A percentile compares a stretch with the other conserved stretches of the same genome.
Evolutionary conservation across 2,888 invertebrate genomes (phyloP).

Genomic region (Caenorhabditis sp.): DNA sequence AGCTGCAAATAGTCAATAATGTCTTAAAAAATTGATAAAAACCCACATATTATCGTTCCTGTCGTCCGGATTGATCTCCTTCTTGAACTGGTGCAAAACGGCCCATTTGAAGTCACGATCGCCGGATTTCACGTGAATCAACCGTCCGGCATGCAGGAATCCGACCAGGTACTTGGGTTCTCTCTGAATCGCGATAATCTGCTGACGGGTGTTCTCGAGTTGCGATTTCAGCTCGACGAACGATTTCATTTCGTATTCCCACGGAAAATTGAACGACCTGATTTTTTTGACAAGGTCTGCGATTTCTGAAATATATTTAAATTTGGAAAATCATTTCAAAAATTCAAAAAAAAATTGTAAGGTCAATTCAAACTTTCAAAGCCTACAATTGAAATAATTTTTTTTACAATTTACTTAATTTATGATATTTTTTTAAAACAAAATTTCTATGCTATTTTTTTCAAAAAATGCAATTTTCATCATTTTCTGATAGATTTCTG

Average conservation of each 20-base stretch:
- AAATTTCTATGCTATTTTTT: conserved; percentile 1
- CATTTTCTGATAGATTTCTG: too few relatives aligned
- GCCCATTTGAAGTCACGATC: conserved; percentile 95
- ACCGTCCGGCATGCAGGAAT: conserved; percentile 94
- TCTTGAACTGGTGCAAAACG: conserved; percentile 87
- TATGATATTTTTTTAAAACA: background rate
- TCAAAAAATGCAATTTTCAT: background rate
- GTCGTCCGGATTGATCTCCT: conserved; percentile 84
- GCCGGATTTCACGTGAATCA: conserved; percentile 84
- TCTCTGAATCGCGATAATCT: conserved; percentile 90
- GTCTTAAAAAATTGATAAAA: conserved; percentile 76
- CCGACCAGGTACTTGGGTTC: conserved; percentile 93
- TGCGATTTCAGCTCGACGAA: conserved; percentile 48
- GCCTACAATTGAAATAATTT: too few relatives aligned
- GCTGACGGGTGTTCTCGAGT: conserved; percentile 81
- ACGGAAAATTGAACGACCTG: conserved; percentile 25
- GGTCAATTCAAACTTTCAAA: too few relatives aligned
- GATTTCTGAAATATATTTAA: conserved; percentile 44
- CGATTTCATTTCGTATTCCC: conserved; percentile 57
- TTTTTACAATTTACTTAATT: background rate
- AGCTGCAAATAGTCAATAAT: conserved; percentile 28
- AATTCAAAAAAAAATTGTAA: conserved; percentile 4
- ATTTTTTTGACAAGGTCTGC: conserved; percentile 19
- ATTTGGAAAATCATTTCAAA: too few relatives aligned
- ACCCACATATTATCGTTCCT: conserved; percentile 87